Evolutionary conservation across 2,797 vertebrate species (phyloP), one percentile per base, ranked within the genome.

Genomic region (Poecilia gillii): DNA sequence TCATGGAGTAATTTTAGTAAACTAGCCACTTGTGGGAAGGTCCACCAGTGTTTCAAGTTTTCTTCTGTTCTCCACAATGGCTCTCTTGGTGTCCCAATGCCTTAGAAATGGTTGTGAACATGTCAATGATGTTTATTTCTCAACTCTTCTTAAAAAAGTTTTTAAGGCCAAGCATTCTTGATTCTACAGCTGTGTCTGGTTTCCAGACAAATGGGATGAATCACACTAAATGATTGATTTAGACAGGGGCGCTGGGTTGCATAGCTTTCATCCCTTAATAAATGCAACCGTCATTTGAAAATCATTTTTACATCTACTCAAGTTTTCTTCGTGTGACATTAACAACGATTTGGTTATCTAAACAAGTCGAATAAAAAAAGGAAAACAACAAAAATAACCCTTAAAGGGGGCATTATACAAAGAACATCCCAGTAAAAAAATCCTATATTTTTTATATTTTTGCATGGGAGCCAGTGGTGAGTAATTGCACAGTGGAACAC

Each of bases 401-500:
- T 45, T 7, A 28, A 28, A 46, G 25, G 43, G 20, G 1, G 41
- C 4, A 70, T n/a, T 43, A n/a, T n/a, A 43, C 23, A 70, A 43
- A 43, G 39, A n/a, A 49, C 3, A 77, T 73, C 25, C 45, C 73
- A 82, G 6, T 82, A 66, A 80, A 79, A 43, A 81, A 5, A 80
- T 79, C 73, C 23, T 73, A 81, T 78, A 51, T 70, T 83, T 62
- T 82, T 77, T 80, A 51, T 70, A 85, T 72, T 75, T 82, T 78
- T 85, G 73, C 74, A 82, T 51, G 66, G 36, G 80, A 74, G 84
- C 66, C 39, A 13, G 59, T 31, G 73, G 77, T 90, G 89, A 92
- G 80, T 91, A 85, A 90, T 62, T 82, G 77, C 62, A 64, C 74
- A 78, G 55, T 82, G 80, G 78, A 91, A 87, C 84, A 87, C 79